phyloP scores from a whole-genome alignment of 1,140 invertebrate species.

The Coenobita brevimanus region DNA sequence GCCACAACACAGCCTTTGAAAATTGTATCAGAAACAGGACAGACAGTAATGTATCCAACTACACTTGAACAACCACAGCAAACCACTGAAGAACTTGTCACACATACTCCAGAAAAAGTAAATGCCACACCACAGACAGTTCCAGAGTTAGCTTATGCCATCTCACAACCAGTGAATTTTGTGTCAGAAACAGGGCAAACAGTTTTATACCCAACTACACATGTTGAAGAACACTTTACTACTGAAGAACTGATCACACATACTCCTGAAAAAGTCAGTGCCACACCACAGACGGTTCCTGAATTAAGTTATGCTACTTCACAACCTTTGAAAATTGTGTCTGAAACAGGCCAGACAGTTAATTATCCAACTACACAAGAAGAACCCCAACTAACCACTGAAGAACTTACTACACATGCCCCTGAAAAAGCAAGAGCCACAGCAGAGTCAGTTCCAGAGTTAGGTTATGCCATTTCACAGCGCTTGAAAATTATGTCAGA shows the following conservation, averaged over 20 bases:
- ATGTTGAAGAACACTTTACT: neutral
- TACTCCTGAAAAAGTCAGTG: neutral
- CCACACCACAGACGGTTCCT: neutral
- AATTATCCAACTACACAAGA: neutral
- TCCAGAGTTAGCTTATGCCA: too few relatives aligned
- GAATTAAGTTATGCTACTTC: neutral
- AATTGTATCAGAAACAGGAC: slow-evolving; percentile 26
- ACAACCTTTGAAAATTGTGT: neutral
- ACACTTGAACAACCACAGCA: neutral
- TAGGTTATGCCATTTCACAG: neutral
- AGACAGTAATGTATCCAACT: neutral
- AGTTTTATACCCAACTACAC: too few relatives aligned
- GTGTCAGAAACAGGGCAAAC: too few relatives aligned
- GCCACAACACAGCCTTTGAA: too few relatives aligned
- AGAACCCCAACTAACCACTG: neutral
- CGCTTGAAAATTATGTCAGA: slow-evolving; percentile 30
- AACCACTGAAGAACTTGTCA: too few relatives aligned
- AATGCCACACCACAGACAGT: too few relatives aligned
- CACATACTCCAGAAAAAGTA: too few relatives aligned
- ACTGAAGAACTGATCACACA: slow-evolving; percentile 6
- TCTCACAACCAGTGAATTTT: too few relatives aligned
- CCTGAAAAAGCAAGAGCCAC: slow-evolving; percentile 17
- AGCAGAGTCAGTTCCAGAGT: neutral
- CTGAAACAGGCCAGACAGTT: slow-evolving; percentile 11
- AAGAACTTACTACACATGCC: neutral